phyloP scores from a whole-genome alignment of 2,797 vertebrate species.

The Spinus pinus region DNA sequence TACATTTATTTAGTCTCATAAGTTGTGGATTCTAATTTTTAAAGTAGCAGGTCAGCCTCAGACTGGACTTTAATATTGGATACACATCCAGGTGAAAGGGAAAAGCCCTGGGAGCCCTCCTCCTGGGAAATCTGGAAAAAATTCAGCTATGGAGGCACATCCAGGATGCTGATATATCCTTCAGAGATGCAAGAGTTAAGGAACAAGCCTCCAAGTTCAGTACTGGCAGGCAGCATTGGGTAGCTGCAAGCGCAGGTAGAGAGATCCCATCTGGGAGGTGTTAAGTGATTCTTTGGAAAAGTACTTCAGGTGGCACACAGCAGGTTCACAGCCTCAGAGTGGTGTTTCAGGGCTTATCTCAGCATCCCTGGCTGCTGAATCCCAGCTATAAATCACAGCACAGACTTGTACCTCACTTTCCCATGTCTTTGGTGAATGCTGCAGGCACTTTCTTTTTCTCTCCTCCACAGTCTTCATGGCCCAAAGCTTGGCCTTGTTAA shows the following conservation, averaged over 20 bases:
- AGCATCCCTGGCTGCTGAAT: neutral
- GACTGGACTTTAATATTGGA: neutral
- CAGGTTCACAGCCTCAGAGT: neutral
- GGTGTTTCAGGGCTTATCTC: neutral
- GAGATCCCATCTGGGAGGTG: neutral
- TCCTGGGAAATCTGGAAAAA: neutral
- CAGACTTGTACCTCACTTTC: neutral
- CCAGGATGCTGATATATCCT: fast-evolving
- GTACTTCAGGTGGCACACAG: fast-evolving
- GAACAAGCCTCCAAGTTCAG: neutral
- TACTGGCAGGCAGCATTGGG: neutral
- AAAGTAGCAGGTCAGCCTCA: neutral
- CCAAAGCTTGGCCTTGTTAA: neutral
- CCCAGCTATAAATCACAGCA: neutral
- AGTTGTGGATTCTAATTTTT: neutral
- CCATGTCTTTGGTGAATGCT: neutral
- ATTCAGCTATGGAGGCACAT: fast-evolving
- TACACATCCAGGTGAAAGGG: fast-evolving
- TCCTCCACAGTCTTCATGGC: neutral
- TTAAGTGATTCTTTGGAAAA: neutral
- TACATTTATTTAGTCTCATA: neutral
- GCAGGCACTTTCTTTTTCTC: neutral
- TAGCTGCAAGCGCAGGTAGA: neutral
- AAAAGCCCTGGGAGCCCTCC: neutral
- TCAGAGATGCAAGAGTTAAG: neutral